Conservation (phyloP, 2,797 vertebrate species). For the Lemur catta region DNA sequence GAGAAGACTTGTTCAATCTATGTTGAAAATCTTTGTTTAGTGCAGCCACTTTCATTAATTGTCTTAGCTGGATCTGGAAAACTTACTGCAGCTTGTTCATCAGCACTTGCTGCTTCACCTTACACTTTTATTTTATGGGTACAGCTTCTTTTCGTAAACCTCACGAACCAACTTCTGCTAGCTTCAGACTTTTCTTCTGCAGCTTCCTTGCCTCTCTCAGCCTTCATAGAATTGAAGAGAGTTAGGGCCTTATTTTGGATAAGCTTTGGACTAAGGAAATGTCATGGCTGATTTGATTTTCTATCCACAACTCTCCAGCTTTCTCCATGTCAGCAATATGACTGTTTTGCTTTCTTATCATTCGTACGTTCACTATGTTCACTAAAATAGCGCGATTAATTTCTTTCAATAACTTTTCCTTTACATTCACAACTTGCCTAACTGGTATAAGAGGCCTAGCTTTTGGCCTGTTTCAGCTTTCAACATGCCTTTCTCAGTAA, state of each 20-base stretch:
- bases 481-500: not conserved
- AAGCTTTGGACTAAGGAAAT: not conserved
- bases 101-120: not conserved
- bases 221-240: not conserved
- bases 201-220: not conserved
- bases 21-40: not conserved
- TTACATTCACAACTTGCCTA: not conserved
- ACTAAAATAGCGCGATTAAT: not conserved
- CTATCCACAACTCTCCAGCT: not conserved
- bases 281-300: not conserved
- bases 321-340: not conserved
- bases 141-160: not conserved
- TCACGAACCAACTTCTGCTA: not conserved
- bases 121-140: not conserved
- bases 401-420: not conserved
- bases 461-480: not conserved
- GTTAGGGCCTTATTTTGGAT: not conserved
- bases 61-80: too few relatives aligned
- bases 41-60: not conserved
- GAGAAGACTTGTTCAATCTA: not conserved
- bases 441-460: not conserved
- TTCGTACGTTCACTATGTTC: not conserved
- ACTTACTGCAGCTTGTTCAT: not conserved
- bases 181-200: not conserved
- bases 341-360: not conserved